Conservation (phyloP, 2,888 invertebrate species). For the Gerris lacustris region DNA sequence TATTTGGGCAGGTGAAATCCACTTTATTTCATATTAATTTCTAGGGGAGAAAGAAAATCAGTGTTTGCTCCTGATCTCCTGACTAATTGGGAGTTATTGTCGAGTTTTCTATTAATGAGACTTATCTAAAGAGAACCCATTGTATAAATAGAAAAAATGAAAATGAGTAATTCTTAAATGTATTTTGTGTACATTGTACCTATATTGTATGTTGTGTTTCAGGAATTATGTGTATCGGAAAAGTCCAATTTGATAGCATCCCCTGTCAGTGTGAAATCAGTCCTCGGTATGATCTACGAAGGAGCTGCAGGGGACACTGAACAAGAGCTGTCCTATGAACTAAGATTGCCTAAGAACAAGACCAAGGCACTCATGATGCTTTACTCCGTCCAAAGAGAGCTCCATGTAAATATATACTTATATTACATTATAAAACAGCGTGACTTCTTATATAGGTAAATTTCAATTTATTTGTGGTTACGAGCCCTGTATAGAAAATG, state of each 20-base stretch:
- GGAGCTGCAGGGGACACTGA: constrained; percentile 47
- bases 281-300: constrained; percentile 50
- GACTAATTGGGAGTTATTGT: too few relatives aligned
- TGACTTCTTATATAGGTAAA: neutral
- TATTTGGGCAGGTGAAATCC: too few relatives aligned
- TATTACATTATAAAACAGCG: constrained; percentile 22
- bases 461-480: neutral
- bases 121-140: too few relatives aligned
- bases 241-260: constrained; percentile 46
- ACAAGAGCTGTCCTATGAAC: constrained; percentile 44
- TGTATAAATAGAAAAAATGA: too few relatives aligned
- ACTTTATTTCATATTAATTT: too few relatives aligned
- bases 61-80: too few relatives aligned
- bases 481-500: too few relatives aligned
- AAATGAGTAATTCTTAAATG: too few relatives aligned
- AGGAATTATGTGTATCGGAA: neutral
- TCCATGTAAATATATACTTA: neutral
- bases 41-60: too few relatives aligned
- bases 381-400: neutral
- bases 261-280: constrained; percentile 53
- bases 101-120: too few relatives aligned
- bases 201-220: neutral
- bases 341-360: constrained; percentile 40
- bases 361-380: constrained; percentile 12
- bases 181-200: too few relatives aligned